Percentiles rank a stretch among this genome's conserved stretches.
Conservation (phyloP, 2,888 invertebrate species). For the Pseudococcus jackbeardsleyi region DNA sequence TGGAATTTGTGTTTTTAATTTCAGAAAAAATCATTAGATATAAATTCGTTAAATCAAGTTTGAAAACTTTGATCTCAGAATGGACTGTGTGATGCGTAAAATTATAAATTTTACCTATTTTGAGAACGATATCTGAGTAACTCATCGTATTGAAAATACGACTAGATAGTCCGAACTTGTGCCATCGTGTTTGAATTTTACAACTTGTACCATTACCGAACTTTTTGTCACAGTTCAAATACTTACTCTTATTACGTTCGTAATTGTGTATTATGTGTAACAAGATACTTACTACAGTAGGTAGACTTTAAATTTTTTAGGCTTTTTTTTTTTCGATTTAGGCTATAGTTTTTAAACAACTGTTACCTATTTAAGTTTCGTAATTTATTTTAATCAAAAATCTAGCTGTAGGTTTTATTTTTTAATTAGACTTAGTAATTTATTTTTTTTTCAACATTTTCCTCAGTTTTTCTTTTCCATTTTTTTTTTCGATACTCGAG, state of each 20-base stretch:
- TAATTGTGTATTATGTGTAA: neutral
- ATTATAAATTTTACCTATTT: neutral
- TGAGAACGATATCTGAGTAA: constrained; percentile 1
- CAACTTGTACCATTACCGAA: constrained; percentile 18
- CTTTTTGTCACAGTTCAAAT: constrained; percentile 3
- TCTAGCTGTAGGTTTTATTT: neutral
- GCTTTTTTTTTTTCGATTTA: neutral
- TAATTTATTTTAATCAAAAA: constrained; percentile 20
- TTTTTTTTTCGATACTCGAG: neutral
- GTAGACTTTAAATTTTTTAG: neutral
- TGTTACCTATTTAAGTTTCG: constrained; percentile 28
- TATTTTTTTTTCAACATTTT: neutral
- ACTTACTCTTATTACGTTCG: neutral
- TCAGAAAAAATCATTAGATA: constrained; percentile 43
- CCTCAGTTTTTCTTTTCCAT: neutral
- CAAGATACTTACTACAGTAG: neutral
- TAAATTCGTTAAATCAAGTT: constrained; percentile 37
- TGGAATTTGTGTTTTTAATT: constrained; percentile 16
- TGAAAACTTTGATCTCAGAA: constrained; percentile 41
- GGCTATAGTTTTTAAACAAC: neutral
- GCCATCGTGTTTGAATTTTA: constrained; percentile 32
- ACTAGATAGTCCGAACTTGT: neutral
- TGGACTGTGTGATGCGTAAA: constrained; percentile 18
- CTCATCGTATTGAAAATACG: neutral
- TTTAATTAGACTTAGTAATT: neutral